These are phyloP conservation scores for Pterocles gutturalis DNA, from an alignment of 2,113 vertebrate genomes.

Conservation along the genomic window DNA sequence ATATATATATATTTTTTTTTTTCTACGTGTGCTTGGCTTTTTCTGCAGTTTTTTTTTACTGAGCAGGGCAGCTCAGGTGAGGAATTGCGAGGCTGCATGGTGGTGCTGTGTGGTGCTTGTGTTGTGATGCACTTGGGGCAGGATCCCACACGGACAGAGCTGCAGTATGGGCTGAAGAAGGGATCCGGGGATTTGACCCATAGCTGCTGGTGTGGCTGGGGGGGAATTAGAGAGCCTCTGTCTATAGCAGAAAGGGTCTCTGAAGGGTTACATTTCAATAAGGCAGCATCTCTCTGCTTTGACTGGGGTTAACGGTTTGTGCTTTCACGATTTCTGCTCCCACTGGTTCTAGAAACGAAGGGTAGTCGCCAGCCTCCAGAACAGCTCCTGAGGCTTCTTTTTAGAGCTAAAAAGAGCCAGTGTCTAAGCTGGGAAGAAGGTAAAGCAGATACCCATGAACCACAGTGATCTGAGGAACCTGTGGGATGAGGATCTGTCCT, in stretches of 20 bases:
- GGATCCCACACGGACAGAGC: background rate
- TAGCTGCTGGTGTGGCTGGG: background rate
- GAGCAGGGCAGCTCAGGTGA: background rate
- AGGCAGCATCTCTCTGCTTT: background rate
- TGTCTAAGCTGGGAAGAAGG: background rate
- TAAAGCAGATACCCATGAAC: background rate
- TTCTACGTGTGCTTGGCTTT: background rate
- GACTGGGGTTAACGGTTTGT: background rate
- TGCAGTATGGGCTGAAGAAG: background rate
- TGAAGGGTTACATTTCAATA: background rate
- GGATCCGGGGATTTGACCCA: background rate
- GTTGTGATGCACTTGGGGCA: accelerated
- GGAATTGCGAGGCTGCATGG: background rate
- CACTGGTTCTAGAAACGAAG: background rate
- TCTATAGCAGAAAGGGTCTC: background rate
- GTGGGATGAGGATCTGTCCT: background rate
- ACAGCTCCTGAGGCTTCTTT: background rate
- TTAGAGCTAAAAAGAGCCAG: background rate
- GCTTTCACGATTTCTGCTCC: background rate
- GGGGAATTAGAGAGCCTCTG: background rate
- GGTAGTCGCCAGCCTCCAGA: background rate
- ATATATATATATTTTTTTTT: no score
- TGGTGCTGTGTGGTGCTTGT: background rate
- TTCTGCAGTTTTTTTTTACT: background rate
- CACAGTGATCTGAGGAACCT: background rate